Conservation (phyloP, 2,797 vertebrate genomes). For the Tapera naevia region DNA sequence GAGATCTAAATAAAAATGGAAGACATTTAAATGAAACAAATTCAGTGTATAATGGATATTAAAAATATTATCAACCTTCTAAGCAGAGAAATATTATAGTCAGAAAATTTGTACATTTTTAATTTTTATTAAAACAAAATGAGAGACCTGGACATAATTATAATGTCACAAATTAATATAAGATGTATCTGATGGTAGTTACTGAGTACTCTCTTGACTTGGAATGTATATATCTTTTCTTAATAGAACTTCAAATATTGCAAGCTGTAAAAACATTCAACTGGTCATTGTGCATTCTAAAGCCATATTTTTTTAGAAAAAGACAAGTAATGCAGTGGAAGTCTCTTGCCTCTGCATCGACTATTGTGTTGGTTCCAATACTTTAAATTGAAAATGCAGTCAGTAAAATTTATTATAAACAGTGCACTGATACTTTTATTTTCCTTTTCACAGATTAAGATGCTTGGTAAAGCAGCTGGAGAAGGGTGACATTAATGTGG, state of each 20-base stretch:
- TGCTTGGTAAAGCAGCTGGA: conserved; percentile 94
- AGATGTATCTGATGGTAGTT: background rate
- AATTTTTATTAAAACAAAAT: background rate
- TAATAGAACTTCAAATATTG: background rate
- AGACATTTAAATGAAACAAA: background rate
- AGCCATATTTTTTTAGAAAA: background rate
- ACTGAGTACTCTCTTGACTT: background rate
- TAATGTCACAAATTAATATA: background rate
- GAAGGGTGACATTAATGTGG: conserved; percentile 89
- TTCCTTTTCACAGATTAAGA: conserved; percentile 83
- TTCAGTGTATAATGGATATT: background rate
- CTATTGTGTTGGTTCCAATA: background rate
- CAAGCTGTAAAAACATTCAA: background rate
- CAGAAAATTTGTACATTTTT: background rate
- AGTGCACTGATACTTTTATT: background rate
- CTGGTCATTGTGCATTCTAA: background rate
- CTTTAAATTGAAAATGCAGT: background rate
- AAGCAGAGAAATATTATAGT: background rate
- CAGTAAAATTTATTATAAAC: background rate
- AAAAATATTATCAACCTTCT: background rate
- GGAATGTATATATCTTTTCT: background rate
- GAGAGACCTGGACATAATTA: background rate
- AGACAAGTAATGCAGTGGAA: background rate
- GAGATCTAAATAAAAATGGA: background rate
- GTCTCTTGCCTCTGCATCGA: background rate